A percentile compares a stretch with the other conserved stretches of the same genome.
These are phyloP conservation scores for Drosophila diplacantha DNA, from an alignment of 2,888 invertebrate species.

Conservation along the genomic window DNA sequence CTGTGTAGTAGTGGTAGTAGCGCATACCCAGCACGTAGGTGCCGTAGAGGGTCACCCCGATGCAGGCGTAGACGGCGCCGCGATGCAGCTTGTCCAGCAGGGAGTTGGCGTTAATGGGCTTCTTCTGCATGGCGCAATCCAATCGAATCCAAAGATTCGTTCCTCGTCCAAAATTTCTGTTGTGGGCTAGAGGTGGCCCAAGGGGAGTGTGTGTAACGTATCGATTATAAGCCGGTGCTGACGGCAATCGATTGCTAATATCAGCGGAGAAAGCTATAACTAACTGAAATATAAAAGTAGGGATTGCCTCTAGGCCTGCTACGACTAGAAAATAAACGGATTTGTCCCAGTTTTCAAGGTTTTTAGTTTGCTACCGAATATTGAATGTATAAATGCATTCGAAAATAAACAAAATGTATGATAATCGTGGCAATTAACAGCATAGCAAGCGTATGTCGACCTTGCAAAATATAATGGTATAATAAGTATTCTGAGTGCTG, in stretches of 20 bases:
- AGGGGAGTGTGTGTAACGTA: not conserved
- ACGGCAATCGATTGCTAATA: not conserved
- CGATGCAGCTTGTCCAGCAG: slow-evolving; percentile 80
- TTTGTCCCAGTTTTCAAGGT: not conserved
- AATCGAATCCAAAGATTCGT: not conserved
- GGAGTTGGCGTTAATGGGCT: slow-evolving; percentile 68
- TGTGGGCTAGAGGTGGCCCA: slow-evolving; percentile 9
- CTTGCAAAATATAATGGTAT: too few relatives aligned
- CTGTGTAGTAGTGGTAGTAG: slow-evolving; percentile 79
- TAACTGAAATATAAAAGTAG: not conserved
- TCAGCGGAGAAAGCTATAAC: not conserved
- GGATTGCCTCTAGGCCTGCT: not conserved
- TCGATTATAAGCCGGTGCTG: not conserved
- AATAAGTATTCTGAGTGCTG: too few relatives aligned
- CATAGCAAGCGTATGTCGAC: too few relatives aligned
- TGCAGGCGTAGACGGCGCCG: slow-evolving; percentile 79
- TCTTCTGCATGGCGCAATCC: slow-evolving; percentile 71
- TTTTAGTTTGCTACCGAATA: too few relatives aligned
- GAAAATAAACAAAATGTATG: too few relatives aligned
- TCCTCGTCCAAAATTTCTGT: slow-evolving; percentile 2
- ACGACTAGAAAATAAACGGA: not conserved
- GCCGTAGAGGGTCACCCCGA: slow-evolving; percentile 80
- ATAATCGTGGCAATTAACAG: too few relatives aligned
- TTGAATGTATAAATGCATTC: too few relatives aligned
- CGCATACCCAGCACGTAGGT: slow-evolving; percentile 78